Percentiles rank a stretch among this genome's conserved stretches.
Conservation (phyloP, 1,140 invertebrate species). For the Tribolium madens region DNA sequence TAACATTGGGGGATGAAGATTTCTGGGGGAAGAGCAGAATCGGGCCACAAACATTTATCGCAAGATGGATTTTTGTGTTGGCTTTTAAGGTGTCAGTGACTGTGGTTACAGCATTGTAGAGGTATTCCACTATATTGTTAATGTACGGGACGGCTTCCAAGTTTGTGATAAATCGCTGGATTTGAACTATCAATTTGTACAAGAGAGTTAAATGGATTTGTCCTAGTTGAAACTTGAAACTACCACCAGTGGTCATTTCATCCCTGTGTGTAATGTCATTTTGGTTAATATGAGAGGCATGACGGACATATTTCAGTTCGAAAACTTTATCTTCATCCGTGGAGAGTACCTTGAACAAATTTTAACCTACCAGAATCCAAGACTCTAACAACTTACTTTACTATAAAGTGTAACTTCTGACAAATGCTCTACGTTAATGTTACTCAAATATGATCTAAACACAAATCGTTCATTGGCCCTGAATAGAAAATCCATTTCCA, state of each 20-base stretch:
- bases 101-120: conserved; percentile 73
- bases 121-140: conserved; percentile 54
- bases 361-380: too few relatives aligned
- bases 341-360: conserved; percentile 70
- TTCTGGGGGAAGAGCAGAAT: conserved; percentile 84
- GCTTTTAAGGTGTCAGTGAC: conserved; percentile 70
- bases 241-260: conserved; percentile 75
- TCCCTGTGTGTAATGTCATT: conserved; percentile 63
- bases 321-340: conserved; percentile 83
- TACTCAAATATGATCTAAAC: conserved; percentile 76
- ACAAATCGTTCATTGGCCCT: conserved; percentile 85
- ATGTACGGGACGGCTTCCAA: conserved; percentile 57
- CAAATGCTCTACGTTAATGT: conserved; percentile 78
- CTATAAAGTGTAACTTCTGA: conserved; percentile 82
- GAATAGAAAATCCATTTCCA: conserved; percentile 83
- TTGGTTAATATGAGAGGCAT: conserved; percentile 72
- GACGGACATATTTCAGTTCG: conserved; percentile 81
- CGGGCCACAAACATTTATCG: conserved; percentile 80
- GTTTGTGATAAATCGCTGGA: conserved; percentile 67
- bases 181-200: conserved; percentile 78
- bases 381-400: conserved; percentile 73
- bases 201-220: conserved; percentile 79
- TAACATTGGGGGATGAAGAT: conserved; percentile 82
- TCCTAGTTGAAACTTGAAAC: conserved; percentile 77
- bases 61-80: conserved; percentile 76